phyloP scores from a whole-genome alignment of 2,113 vertebrate genomes.

The Myiagra hebetior region DNA sequence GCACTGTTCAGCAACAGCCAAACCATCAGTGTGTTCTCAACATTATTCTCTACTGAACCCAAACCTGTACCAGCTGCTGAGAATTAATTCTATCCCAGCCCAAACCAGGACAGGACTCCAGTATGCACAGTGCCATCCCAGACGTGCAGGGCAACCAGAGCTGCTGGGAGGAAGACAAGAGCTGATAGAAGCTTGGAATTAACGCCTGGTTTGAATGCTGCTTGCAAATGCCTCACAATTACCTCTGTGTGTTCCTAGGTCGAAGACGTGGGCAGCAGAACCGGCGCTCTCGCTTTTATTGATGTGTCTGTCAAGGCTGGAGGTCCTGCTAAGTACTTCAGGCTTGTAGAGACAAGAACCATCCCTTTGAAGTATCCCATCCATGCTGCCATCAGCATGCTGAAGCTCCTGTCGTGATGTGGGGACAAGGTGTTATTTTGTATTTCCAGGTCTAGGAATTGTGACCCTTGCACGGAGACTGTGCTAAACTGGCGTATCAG shows the following conservation, averaged over 20 bases:
- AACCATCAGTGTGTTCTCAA: background rate
- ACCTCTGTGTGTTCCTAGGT: accelerated
- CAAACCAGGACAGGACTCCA: background rate
- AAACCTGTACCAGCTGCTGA: background rate
- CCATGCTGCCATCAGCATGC: accelerated
- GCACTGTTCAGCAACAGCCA: background rate
- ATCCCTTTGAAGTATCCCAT: background rate
- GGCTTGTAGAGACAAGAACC: background rate
- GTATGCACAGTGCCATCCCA: background rate
- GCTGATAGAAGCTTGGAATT: background rate
- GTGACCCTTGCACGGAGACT: accelerated
- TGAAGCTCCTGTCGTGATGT: background rate
- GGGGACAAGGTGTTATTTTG: background rate
- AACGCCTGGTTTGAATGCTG: background rate
- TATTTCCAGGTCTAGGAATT: background rate
- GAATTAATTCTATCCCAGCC: background rate
- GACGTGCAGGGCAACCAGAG: background rate
- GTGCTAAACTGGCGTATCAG: background rate
- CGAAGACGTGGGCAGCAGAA: accelerated
- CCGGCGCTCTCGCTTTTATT: background rate
- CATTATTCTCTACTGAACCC: background rate
- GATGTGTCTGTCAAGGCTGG: accelerated
- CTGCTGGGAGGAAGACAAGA: background rate
- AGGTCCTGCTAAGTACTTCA: background rate
- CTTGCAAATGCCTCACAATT: accelerated